Conservation (phyloP, 2,797 vertebrate genomes). For the Mycteria americana region DNA sequence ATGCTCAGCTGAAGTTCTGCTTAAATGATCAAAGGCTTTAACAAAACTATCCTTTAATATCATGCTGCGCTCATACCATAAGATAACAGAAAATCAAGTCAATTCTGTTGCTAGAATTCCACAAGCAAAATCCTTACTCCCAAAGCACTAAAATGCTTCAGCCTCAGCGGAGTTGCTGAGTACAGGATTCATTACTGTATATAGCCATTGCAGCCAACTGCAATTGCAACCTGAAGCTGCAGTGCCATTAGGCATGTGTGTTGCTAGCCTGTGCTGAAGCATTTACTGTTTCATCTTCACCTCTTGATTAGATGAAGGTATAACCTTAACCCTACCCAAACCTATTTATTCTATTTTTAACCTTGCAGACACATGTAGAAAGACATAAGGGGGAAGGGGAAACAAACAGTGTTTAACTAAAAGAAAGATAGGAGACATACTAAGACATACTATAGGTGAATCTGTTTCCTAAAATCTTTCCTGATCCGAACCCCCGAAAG, state of each 20-base stretch:
- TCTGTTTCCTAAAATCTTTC: not conserved
- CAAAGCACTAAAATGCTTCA: not conserved
- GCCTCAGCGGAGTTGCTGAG: not conserved
- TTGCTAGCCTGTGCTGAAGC: not conserved
- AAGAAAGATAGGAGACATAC: not conserved
- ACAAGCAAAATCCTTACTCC: not conserved
- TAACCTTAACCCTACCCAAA: not conserved
- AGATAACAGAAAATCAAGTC: not conserved
- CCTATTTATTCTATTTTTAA: conserved; percentile 17
- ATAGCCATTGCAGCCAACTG: not conserved
- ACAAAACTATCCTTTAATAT: not conserved
- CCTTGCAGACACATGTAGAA: not conserved
- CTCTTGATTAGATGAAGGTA: not conserved
- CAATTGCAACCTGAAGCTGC: not conserved
- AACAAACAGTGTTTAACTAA: not conserved
- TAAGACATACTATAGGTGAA: not conserved
- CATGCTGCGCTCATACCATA: not conserved
- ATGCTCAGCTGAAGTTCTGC: not conserved
- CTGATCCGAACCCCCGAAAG: not conserved
- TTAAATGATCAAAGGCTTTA: not conserved
- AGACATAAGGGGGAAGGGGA: not conserved
- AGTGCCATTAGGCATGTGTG: not conserved
- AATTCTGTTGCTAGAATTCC: not conserved
- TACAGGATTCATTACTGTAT: not conserved
- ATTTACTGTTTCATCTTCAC: not conserved